phyloP scores from a whole-genome alignment of 2,797 vertebrate genomes.

The Chaetodon trifasciatus region DNA sequence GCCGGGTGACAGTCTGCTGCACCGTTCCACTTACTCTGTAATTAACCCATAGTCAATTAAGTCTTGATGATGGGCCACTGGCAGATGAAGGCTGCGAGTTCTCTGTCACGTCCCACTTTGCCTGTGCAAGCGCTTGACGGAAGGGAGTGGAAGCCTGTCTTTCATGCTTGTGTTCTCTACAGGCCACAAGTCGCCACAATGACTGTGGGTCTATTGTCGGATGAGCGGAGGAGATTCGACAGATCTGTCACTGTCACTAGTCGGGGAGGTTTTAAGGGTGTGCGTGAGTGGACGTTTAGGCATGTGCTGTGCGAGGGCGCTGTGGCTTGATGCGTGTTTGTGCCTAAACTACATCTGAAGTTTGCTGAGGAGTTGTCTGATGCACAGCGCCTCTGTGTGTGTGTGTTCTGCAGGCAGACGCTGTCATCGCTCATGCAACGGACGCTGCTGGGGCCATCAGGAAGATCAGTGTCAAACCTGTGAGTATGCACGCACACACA shows the following conservation, averaged over 20 bases:
- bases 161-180: slow-evolving; percentile 47
- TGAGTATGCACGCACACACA: slow-evolving; percentile 83
- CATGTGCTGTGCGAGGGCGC: slow-evolving; percentile 12
- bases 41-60: slow-evolving; percentile 84
- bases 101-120: slow-evolving; percentile 74
- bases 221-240: slow-evolving; percentile 52
- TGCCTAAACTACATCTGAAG: slow-evolving; percentile 29
- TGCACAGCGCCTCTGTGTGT: background rate
- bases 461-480: slow-evolving; percentile 95
- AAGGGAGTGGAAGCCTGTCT: slow-evolving; percentile 60
- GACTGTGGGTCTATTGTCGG: slow-evolving; percentile 51
- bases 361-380: slow-evolving; percentile 45
- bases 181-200: slow-evolving; percentile 38
- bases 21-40: slow-evolving; percentile 74
- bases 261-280: slow-evolving; percentile 18
- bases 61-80: slow-evolving; percentile 69
- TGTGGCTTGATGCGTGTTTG: background rate
- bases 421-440: slow-evolving; percentile 95
- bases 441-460: slow-evolving; percentile 95
- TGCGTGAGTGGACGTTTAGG: slow-evolving; percentile 29
- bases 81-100: slow-evolving; percentile 63
- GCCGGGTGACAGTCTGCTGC: slow-evolving; percentile 72
- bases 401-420: slow-evolving; percentile 87
- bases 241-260: slow-evolving; percentile 55
- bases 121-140: slow-evolving; percentile 39